Evolutionary conservation across 2,113 vertebrate genomes (phyloP).

Genomic region (Scomber japonicus): DNA sequence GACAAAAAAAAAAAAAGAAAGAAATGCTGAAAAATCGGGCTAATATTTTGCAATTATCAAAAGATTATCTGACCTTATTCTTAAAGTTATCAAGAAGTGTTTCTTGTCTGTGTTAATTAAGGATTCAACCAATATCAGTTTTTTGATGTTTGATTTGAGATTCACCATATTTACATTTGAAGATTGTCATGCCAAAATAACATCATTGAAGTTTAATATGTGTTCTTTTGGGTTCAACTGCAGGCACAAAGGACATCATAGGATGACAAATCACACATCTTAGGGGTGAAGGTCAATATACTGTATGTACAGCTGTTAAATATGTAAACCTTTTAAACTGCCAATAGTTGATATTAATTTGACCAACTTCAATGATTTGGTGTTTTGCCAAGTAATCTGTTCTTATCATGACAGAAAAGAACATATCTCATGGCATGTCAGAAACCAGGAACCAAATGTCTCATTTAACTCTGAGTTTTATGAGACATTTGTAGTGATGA

Average conservation of each 20-base stretch:
- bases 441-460: background rate
- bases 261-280: too few relatives aligned
- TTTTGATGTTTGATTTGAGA: slow-evolving; percentile 10
- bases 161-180: background rate
- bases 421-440: background rate
- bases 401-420: background rate
- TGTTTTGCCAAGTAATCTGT: background rate
- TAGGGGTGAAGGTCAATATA: too few relatives aligned
- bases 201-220: too few relatives aligned
- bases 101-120: slow-evolving; percentile 12
- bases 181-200: slow-evolving; percentile 2
- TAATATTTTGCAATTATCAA: slow-evolving; percentile 49
- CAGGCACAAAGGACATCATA: too few relatives aligned
- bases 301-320: too few relatives aligned
- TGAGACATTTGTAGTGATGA: too few relatives aligned
- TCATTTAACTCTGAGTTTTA: background rate
- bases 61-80: slow-evolving; percentile 42
- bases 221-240: too few relatives aligned
- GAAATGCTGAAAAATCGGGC: slow-evolving; percentile 36
- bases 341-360: background rate
- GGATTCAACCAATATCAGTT: background rate
- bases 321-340: too few relatives aligned
- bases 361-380: background rate
- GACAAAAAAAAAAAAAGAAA: background rate
- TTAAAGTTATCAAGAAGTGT: slow-evolving; percentile 11